These are phyloP conservation scores for Anisognathus igniventris DNA, from an alignment of 2,797 vertebrate genomes.

Conservation along the genomic window DNA sequence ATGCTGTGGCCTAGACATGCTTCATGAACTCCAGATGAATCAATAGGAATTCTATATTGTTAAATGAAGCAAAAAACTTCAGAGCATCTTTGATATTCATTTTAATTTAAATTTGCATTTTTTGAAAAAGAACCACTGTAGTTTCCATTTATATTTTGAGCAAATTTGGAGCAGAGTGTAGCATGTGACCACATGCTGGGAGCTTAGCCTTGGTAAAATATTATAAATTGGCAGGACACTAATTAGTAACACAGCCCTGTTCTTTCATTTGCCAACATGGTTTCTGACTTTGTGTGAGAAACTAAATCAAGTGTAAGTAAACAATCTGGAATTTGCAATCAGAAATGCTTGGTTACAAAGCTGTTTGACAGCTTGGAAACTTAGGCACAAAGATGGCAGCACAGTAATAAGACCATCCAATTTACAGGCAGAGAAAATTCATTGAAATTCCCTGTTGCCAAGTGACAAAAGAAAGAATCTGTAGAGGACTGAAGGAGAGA, in stretches of 20 bases:
- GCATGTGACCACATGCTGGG: neutral
- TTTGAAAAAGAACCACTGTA: neutral
- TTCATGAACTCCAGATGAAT: neutral
- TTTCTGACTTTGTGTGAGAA: neutral
- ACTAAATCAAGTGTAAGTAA: neutral
- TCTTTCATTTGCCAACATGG: neutral
- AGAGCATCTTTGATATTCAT: neutral
- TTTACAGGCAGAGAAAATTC: neutral
- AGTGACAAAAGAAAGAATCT: neutral
- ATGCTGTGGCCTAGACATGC: neutral
- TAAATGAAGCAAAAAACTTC: neutral
- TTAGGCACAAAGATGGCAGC: neutral
- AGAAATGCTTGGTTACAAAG: neutral
- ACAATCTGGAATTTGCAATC: neutral
- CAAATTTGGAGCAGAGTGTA: neutral
- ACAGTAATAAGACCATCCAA: neutral
- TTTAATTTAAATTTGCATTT: neutral
- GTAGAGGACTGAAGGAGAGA: neutral
- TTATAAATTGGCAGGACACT: neutral
- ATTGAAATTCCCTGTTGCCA: neutral
- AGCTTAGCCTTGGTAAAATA: neutral
- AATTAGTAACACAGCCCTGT: neutral
- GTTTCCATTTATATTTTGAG: neutral
- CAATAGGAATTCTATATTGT: neutral
- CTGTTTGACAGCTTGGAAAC: neutral